These are phyloP conservation scores for Ectemnius lituratus DNA, from an alignment of 2,888 invertebrate species.

Conservation along the genomic window DNA sequence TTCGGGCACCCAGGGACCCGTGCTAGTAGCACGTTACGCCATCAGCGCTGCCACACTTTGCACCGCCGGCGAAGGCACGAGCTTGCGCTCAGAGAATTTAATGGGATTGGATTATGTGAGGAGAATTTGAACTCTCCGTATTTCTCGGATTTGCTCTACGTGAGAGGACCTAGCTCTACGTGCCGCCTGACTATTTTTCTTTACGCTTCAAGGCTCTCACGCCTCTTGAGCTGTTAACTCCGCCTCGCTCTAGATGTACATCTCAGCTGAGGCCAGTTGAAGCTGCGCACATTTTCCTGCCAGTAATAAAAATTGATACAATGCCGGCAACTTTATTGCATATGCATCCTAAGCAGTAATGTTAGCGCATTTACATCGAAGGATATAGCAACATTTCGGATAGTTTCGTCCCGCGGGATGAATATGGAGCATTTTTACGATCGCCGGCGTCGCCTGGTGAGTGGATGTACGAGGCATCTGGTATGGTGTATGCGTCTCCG, in stretches of 20 bases:
- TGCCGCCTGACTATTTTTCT: not conserved
- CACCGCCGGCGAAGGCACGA: constrained; percentile 38
- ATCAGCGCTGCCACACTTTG: constrained; percentile 44
- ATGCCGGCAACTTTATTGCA: not conserved
- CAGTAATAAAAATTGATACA: not conserved
- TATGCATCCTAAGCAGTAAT: not conserved
- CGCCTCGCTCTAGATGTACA: not conserved
- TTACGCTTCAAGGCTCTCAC: not conserved
- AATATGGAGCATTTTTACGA: constrained; percentile 17
- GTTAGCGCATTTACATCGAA: not conserved
- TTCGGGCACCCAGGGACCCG: constrained; percentile 56
- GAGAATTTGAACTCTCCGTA: constrained; percentile 44
- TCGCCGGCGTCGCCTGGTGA: constrained; percentile 8
- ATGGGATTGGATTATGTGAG: constrained; percentile 41
- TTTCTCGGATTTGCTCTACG: constrained; percentile 34
- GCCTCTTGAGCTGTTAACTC: not conserved
- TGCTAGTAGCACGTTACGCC: constrained; percentile 55
- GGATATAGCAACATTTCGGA: not conserved
- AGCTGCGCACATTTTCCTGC: too few species aligned
- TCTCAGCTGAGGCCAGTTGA: too few species aligned
- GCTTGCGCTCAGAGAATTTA: constrained; percentile 42
- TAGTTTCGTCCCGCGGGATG: not conserved
- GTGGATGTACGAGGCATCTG: constrained; percentile 9
- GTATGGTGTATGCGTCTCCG: constrained; percentile 6
- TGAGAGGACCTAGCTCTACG: constrained; percentile 3